Evolutionary conservation across 2,888 invertebrate species (phyloP).

Genomic region (Zaprionus lineosus): DNA sequence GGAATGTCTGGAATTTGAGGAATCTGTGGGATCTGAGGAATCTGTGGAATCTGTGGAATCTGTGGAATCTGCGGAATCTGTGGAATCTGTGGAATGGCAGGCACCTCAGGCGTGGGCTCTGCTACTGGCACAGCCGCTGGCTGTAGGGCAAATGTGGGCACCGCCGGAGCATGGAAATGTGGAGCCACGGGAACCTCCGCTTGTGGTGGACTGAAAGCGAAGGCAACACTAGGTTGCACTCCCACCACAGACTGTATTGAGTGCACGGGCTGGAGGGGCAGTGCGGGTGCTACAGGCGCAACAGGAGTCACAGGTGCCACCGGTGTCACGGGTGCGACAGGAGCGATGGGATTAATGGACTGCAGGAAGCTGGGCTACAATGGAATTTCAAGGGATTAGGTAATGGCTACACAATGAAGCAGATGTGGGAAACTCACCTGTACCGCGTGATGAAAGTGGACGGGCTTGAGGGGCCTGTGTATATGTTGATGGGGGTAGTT

Average conservation of each 20-base stretch:
- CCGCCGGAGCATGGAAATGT: conserved; percentile 42
- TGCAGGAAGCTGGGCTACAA: conserved; percentile 56
- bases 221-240: conserved; percentile 42
- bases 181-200: conserved; percentile 50
- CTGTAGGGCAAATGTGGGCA: conserved; percentile 57
- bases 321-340: conserved; percentile 34
- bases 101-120: conserved; percentile 41
- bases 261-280: conserved; percentile 26
- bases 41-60: conserved; percentile 28
- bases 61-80: conserved; percentile 25
- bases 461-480: conserved; percentile 64
- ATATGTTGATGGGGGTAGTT: conserved; percentile 80
- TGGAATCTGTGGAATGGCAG: conserved; percentile 26
- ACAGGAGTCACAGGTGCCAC: conserved; percentile 5
- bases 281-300: conserved; percentile 30
- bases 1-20: conserved; percentile 19
- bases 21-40: conserved; percentile 29
- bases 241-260: conserved; percentile 20
- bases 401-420: too few species aligned
- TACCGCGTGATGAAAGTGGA: conserved; percentile 55
- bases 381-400: not conserved
- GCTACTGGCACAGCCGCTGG: conserved; percentile 48
- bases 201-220: conserved; percentile 26
- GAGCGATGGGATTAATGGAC: too few species aligned
- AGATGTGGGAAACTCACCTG: too few species aligned